Evolutionary conservation across 2,888 invertebrate genomes (phyloP), one percentile per base, ranked within the genome.

Genomic region (Aleiodes leptofemur): DNA sequence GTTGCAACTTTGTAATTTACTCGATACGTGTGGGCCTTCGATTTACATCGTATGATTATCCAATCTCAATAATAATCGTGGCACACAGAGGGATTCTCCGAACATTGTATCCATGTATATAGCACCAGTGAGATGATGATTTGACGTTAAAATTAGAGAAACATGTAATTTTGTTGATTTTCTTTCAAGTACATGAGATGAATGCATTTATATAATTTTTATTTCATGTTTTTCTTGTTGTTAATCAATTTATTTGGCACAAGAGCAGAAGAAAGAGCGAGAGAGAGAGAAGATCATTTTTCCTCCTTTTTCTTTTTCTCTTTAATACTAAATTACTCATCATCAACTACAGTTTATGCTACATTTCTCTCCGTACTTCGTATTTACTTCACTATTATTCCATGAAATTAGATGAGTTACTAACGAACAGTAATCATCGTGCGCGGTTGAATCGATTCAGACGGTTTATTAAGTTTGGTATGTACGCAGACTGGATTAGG

Each of bases 1-100:
- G 31, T 31, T 34, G 34, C 57, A 73, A 73, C 68, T 53, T 69
- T 31, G 50, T 73, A 73, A 73, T 73, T 73, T 56, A 69, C 68
- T 73, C 68, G 50, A 48, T 68, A 68, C 66, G 68, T 68, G 73
- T 69, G n/a, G 59, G 73, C 14, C 48, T 50, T 73, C 57, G 68
- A 73, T 73, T 68, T 73, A 73, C 73, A 73, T 73, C 56, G 68
- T 68, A 69, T 69, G 73, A 73, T 69, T 68, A 69, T 73, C 57
- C 73, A 73, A 57, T 73, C 68, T 73, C 73, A 73, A 73, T 73
- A 73, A 73, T 73, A 55, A 69, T 68, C 55, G 34, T 34, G 34
- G 31, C 57, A 43, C 38, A 38, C 43, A 51, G 59, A 14, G 59
- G 59, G 43, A 43, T 43, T 43, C 43, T 43, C 43, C 43, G 43